Conservation (phyloP, 92 coral and sea anemone species). For the Chrysogorgia sp. region DNA sequence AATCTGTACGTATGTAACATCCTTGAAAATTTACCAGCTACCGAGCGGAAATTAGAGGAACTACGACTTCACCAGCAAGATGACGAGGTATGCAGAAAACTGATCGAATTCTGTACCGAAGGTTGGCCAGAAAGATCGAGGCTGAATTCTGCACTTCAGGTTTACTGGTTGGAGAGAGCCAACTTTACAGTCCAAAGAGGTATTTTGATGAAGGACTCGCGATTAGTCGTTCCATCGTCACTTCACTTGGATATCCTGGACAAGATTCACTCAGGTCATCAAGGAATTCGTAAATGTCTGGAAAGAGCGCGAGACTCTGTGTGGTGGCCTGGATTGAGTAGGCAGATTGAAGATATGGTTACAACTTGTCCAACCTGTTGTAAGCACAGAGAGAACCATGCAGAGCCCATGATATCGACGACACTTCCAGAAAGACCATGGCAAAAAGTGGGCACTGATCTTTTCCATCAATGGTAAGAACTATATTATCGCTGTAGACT, state of each 20-base stretch:
- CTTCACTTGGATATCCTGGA: background rate
- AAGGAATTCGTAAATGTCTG: background rate
- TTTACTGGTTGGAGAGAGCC: slow-evolving; percentile 47
- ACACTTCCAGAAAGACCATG: slow-evolving; percentile 32
- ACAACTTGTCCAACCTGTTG: slow-evolving; percentile 20
- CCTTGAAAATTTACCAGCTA: too few species aligned
- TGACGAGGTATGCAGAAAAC: slow-evolving; percentile 46
- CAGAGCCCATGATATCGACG: slow-evolving; percentile 15
- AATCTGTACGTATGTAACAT: slow-evolving; percentile 56
- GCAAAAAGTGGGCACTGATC: slow-evolving; percentile 24
- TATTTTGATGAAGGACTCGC: slow-evolving; percentile 55
- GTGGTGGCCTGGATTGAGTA: too few species aligned
- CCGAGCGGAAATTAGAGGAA: slow-evolving; percentile 39
- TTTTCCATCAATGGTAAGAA: slow-evolving; percentile 22
- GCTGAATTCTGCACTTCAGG: slow-evolving; percentile 23
- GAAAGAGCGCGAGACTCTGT: slow-evolving; percentile 22
- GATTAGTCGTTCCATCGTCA: background rate
- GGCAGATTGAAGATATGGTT: too few species aligned
- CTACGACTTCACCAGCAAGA: slow-evolving; percentile 57
- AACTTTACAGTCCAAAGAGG: slow-evolving; percentile 46
- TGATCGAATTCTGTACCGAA: slow-evolving; percentile 41
- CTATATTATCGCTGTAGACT: background rate
- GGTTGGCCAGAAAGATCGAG: slow-evolving; percentile 58
- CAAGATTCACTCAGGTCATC: too few species aligned
- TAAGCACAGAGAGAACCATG: slow-evolving; percentile 8